Conservation (phyloP, 2,888 invertebrate genomes). For the Eretmocerus hayati region DNA sequence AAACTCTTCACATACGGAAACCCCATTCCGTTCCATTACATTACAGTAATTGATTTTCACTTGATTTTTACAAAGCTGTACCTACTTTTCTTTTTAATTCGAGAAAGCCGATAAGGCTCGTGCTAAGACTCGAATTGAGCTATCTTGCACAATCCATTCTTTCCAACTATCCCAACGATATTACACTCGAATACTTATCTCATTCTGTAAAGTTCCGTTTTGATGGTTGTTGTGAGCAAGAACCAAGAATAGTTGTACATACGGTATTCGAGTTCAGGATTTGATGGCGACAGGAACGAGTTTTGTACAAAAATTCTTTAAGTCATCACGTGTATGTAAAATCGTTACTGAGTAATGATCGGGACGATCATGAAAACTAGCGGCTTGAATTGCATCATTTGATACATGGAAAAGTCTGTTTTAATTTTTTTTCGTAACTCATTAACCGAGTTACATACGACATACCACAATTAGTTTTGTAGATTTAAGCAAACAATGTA, state of each 20-base stretch:
- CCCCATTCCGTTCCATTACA: too few species aligned
- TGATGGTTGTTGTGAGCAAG: too few species aligned
- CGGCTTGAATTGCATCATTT: conserved; percentile 15
- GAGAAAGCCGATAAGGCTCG: too few species aligned
- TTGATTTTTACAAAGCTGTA: too few species aligned
- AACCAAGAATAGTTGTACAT: conserved; percentile 1
- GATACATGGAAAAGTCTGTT: conserved; percentile 32
- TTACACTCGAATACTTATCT: background rate
- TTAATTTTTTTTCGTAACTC: conserved; percentile 41
- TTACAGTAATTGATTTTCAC: too few species aligned
- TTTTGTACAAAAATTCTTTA: conserved; percentile 13
- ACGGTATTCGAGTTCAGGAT: conserved; percentile 3
- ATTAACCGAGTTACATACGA: conserved; percentile 23
- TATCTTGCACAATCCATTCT: too few species aligned
- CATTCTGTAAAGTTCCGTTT: too few species aligned
- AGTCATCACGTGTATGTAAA: conserved; percentile 13
- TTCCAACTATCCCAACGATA: background rate
- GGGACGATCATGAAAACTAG: conserved; percentile 9
- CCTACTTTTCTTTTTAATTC: too few species aligned
- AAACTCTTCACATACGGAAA: too few species aligned
- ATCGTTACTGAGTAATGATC: conserved; percentile 10
- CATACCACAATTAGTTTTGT: conserved; percentile 26
- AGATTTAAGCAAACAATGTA: conserved; percentile 40
- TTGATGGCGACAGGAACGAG: conserved; percentile 12
- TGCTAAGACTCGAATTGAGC: too few species aligned